Base-by-base conservation (phyloP, 1,140 invertebrate genomes). In the Linepithema humile region DNA sequence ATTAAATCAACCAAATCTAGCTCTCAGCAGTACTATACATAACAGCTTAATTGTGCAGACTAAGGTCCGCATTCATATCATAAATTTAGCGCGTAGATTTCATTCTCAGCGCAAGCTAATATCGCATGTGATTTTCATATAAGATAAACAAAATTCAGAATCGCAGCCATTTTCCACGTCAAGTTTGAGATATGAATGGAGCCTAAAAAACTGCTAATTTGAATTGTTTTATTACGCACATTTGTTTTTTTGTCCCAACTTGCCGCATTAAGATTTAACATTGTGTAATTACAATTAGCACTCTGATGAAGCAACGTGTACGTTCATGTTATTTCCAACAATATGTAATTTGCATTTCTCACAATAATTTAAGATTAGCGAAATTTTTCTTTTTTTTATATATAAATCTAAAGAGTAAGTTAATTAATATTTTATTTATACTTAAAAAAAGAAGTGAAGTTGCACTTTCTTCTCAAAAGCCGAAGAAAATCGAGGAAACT, bases 1-100 rank as follows among this genome's bases (percentile, higher is more conserved):
- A 78, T 3, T 78, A 78, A 78, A 65, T 78, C 74, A 78, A 67
- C 20, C 10, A 78, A 32, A 78, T 67, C 60, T 50, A 67, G 45
- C 35, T 78, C 67, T 78, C 60, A 78, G 35, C 20, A 38, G 60
- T 78, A 38, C 17, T 67, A 67, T 65, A 35, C n/a, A 38, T 35
- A n/a, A 35, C 43, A 78, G 43, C 20, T 78, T 78, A 78, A 67
- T 67, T 65, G 62, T 45, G 32, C 32, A 50, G 20, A n/a, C 43
- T 67, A 53, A 53, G 43, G 32, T 50, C 23, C 29, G 55, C 48
- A 75, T 75, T 74, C 55, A 26, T 65, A 64, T 38, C 59, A 26
- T 67, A 78, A 67, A 78, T 67, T 67, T 32, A 78, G n/a, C 4
- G 74, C 32, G 15, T n/a, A 35, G 20, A 67, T 78, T 62, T 67